Base-by-base conservation (phyloP, 1,140 invertebrate species). In the Plectrocnemia conspersa region DNA sequence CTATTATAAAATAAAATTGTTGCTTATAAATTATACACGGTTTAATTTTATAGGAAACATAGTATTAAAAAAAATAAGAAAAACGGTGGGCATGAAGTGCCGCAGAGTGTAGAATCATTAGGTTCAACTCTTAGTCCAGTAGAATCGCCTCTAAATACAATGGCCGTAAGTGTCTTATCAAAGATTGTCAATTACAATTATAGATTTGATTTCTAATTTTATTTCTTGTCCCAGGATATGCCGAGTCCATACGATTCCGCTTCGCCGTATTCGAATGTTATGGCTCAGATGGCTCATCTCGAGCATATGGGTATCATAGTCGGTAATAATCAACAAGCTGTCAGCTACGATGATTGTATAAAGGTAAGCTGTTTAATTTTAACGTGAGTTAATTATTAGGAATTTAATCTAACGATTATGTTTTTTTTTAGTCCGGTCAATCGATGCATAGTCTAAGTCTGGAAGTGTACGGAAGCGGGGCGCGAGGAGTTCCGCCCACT, bases 331-430 rank as follows among this genome's bases (percentile, higher is more conserved):
- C 88, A 91, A 66, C 88, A 88, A 16, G 89, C 90, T 13, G 21
- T 50, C 2, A 84, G 88, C 47, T 92, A 92, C 70, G 89, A 93
- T 66, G 90, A 93, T 64, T 90, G 88, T 66, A 84, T 92, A 64
- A 91, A 92, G 74, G 79, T 80, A 66, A 59, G 56, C 63, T 47
- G 29, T 1, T 40, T 45, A 7, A 13, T 35, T 22, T 29, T 42
- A 3, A 50, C 9, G 32, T 46, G n/a, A n/a, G 3, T 25, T 56
- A 41, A 10, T 36, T 11, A 35, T 15, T 18, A 35, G 19, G 15
- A 27, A 4, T 40, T 9, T 40, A 38, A 7, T 40, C 6, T 10
- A 38, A 25, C 23, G 16, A 21, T n/a, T 49, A 38, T 44, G 2
- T 55, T 40, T 54, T 18, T 49, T 59, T 58, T 0, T 49, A 73